Base-by-base conservation (phyloP, 2,888 invertebrate genomes). In the Sceliomorpha sp. region DNA sequence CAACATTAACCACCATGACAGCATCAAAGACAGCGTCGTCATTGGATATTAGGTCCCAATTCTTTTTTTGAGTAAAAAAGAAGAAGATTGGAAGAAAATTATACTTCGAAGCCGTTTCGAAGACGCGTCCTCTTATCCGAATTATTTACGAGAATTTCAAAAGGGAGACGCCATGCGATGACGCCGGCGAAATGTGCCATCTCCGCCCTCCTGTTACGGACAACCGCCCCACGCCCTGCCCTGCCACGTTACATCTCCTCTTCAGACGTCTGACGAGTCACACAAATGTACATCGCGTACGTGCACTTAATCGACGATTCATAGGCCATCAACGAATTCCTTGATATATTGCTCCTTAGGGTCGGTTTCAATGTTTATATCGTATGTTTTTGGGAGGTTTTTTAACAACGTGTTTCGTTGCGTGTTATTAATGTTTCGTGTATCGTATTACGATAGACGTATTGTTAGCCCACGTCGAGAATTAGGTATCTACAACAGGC, bases 91-190 rank as follows among this genome's bases (percentile, higher is more conserved):
- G 27, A 8, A 34, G 36, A 29, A 29, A 62, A 62, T 63, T 51
- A 58, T 63, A 47, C 36, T 47, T 53, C 36, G 53, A 58, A 62
- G 63, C 63, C 53, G 63, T 64, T 59, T 59, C 36, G 48, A 53
- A 55, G 14, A 58, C 53, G 39, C 40, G 55, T 48, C 62, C 62
- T 70, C 56, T 56, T 62, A 26, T n/a, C n/a, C n/a, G 70, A 64
- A 68, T 70, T 67, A 74, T 74, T 74, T 74, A 74, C 72, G 68
- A 72, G 72, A 64, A 70, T 64, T 51, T 64, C 63, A 51, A 60
- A 72, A 70, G 63, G 56, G 68, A 69, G 72, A 67, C 71, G n/a
- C 20, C 59, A 60, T 56, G 56, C 31, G 51, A 74, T 72, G 74
- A 74, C 73, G 74, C 63, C 63, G 73, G 34, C 72, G 67, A 70